Evolutionary conservation across 2,113 vertebrate species (phyloP).

Genomic region (Sphaerodactylus townsendi): DNA sequence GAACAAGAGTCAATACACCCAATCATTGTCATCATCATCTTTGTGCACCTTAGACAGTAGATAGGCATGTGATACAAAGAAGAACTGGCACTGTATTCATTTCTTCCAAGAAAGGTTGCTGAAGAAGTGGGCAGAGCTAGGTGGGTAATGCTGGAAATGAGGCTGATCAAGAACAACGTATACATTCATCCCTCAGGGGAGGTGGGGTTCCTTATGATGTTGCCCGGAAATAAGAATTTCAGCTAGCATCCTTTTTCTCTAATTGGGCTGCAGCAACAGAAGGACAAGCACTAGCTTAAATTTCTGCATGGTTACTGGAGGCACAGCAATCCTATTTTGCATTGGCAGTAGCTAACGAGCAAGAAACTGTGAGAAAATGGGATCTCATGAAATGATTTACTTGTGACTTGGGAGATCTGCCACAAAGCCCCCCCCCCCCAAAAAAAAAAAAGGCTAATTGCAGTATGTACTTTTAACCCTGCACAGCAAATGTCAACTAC

Average conservation of each 20-base stretch:
- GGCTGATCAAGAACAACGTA: not conserved
- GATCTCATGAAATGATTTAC: not conserved
- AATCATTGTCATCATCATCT: too few relatives aligned
- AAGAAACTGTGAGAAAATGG: not conserved
- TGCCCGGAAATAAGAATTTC: not conserved
- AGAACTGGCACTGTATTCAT: too few relatives aligned
- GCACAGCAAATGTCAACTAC: too few relatives aligned
- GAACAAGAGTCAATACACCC: not conserved
- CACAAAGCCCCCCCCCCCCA: too few relatives aligned
- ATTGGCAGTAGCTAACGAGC: not conserved
- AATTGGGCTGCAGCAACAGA: not conserved
- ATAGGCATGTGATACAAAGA: too few relatives aligned
- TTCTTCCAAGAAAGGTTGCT: not conserved
- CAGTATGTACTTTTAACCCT: too few relatives aligned
- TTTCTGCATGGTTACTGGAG: not conserved
- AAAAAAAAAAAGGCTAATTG: too few relatives aligned
- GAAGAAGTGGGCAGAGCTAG: not conserved
- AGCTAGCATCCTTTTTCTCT: not conserved
- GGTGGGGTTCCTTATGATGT: not conserved
- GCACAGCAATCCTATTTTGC: not conserved
- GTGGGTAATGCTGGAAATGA: not conserved
- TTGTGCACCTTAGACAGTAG: too few relatives aligned
- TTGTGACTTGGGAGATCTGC: too few relatives aligned
- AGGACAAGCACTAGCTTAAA: not conserved
- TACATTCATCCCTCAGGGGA: not conserved